Conservation (phyloP, 2,797 vertebrate species). For the Lagorchestes hirsutus region DNA sequence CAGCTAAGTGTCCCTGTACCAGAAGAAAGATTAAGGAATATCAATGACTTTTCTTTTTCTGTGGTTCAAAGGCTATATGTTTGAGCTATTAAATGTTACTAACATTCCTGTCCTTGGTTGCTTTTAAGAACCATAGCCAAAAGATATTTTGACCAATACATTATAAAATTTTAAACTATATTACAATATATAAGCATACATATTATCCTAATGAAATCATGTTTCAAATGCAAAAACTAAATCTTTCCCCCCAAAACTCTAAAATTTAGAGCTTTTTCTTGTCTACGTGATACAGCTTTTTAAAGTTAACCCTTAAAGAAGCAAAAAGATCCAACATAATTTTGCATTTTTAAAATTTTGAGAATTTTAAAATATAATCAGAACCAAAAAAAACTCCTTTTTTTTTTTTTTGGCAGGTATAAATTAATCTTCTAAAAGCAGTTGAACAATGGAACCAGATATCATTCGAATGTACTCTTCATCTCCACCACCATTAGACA, state of each 20-base stretch:
- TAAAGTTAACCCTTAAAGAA: slow-evolving; percentile 50
- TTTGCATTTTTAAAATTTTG: slow-evolving; percentile 66
- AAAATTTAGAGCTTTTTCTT: slow-evolving; percentile 11
- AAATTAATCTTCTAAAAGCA: slow-evolving; percentile 81
- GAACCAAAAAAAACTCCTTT: background rate
- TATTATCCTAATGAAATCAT: background rate
- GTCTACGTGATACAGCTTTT: slow-evolving; percentile 23
- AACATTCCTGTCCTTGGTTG: background rate
- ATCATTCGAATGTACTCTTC: slow-evolving; percentile 92
- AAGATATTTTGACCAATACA: background rate
- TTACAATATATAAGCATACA: background rate
- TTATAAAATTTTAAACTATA: background rate
- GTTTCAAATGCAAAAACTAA: background rate
- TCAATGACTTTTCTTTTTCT: background rate
- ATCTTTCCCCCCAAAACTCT: background rate
- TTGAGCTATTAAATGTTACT: background rate
- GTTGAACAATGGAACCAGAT: slow-evolving; percentile 92
- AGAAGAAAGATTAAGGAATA: background rate
- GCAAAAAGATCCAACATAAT: slow-evolving; percentile 29
- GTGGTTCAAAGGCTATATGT: background rate
- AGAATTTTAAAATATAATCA: slow-evolving; percentile 53
- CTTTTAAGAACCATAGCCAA: background rate
- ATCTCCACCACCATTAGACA: slow-evolving; percentile 92
- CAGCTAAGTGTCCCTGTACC: background rate
- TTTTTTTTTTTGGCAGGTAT: slow-evolving; percentile 83